These are phyloP conservation scores for Galeopsomyia nigrocyanea DNA, from an alignment of 2,888 invertebrate genomes.

Conservation along the genomic window DNA sequence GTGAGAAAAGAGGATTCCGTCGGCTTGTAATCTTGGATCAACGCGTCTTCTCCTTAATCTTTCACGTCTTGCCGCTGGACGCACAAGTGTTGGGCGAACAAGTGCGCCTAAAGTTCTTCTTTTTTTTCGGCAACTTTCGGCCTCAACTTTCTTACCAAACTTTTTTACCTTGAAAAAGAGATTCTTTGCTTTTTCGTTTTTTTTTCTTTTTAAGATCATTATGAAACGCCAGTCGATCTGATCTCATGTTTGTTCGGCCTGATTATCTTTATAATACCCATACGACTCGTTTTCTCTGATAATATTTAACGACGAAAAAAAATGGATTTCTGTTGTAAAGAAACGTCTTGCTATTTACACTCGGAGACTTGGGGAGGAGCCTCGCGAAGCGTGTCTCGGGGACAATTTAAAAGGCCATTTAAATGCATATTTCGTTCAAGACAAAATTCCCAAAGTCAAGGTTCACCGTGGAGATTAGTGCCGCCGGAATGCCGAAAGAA, in stretches of 20 bases:
- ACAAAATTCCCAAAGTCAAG: slow-evolving; percentile 51
- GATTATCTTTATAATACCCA: too few species aligned
- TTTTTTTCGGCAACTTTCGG: slow-evolving; percentile 21
- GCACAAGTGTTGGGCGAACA: slow-evolving; percentile 44
- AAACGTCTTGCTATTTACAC: neutral
- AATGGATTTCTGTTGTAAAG: neutral
- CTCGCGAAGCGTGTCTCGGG: slow-evolving; percentile 46
- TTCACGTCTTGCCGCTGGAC: slow-evolving; percentile 55
- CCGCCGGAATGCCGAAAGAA: slow-evolving; percentile 40
- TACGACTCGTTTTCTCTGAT: too few species aligned
- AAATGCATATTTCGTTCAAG: slow-evolving; percentile 58
- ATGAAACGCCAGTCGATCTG: too few species aligned
- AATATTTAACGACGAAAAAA: neutral
- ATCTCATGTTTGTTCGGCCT: too few species aligned
- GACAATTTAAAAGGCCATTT: slow-evolving; percentile 57
- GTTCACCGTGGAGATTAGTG: slow-evolving; percentile 46
- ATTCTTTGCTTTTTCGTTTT: neutral
- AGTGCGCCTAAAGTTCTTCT: slow-evolving; percentile 13
- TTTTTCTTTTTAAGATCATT: neutral
- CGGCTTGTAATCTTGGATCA: slow-evolving; percentile 64
- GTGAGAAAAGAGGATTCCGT: slow-evolving; percentile 64
- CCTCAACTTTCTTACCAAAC: too few species aligned
- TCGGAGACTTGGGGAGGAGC: slow-evolving; percentile 17
- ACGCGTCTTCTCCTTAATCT: slow-evolving; percentile 55
- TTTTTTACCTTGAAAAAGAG: neutral